Evolutionary conservation across 1,140 invertebrate species (phyloP), one percentile per base, ranked within the genome.

Genomic region (Lepidostoma basale): DNA sequence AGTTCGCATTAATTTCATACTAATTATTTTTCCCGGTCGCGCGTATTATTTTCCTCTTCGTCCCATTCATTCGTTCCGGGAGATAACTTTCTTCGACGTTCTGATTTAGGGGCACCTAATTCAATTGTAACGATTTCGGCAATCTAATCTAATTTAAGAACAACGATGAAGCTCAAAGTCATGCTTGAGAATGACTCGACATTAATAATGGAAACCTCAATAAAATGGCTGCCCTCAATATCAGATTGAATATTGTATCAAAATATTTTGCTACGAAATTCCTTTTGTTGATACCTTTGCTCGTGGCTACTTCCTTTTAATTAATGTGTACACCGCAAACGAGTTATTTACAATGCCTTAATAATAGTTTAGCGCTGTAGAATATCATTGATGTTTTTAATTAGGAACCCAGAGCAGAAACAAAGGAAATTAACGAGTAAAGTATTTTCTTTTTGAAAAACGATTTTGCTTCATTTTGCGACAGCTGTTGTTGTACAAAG

Each of bases 121-220:
- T 30, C 49, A 54, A 54, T 54, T 54, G 49, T 54, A 54, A 54
- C 23, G 26, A 54, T 54, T 54, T 54, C 26, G 12, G 25, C 12
- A 54, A 28, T 54, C 16, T 54, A 33, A 54, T 54, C 12, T 54
- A 54, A 54, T 54, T 54, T 30, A 33, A 54, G 26, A 1, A 3
- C n/a, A n/a, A 14, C 49, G 49, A 54, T 47, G 10, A 23, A 47
- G 23, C 23, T 47, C 12, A 12, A 23, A 47, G 44, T 47, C 44
- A 54, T 30, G n/a, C n/a, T 28, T 10, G 1, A 18, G 33, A 54
- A 54, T 16, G 26, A 12, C 23, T 14, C 4, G 26, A 54, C 26
- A n/a, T 28, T 54, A 2, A 28, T 16, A 33, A 54, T 16, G 25
- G 33, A 28, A 26, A 45, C 23, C 47, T 9, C 18, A 28, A 30